phyloP scores from a whole-genome alignment of 2,888 invertebrate species.

The Eupithecia inturbata region DNA sequence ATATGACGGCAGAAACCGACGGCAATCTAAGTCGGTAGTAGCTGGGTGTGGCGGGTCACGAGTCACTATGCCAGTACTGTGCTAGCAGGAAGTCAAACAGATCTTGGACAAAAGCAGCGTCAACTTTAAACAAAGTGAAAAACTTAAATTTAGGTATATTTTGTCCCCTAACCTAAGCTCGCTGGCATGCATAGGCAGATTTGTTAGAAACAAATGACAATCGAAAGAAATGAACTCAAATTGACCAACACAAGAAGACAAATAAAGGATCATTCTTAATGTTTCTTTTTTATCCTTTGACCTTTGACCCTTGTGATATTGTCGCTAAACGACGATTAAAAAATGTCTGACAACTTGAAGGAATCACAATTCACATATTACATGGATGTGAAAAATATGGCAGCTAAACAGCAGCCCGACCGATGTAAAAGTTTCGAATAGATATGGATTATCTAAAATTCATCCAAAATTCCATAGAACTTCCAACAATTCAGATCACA shows the following conservation, averaged over 20 bases:
- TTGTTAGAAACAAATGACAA: background rate
- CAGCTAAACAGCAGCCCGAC: no score
- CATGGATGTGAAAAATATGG: no score
- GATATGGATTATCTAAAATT: no score
- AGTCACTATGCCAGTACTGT: constrained; percentile 44
- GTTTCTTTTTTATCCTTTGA: background rate
- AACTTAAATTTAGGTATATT: background rate
- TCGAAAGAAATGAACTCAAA: background rate
- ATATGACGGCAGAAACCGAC: constrained; percentile 48
- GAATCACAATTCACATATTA: no score
- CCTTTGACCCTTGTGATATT: background rate
- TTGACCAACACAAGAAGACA: background rate
- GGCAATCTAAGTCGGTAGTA: constrained; percentile 63
- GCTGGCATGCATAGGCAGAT: background rate
- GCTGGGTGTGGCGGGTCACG: constrained; percentile 70
- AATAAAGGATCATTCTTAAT: background rate
- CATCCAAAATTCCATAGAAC: background rate
- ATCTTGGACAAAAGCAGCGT: background rate
- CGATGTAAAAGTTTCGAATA: no score
- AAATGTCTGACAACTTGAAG: no score
- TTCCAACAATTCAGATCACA: background rate
- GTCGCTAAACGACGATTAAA: background rate
- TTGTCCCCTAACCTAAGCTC: no score
- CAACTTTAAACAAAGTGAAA: background rate
- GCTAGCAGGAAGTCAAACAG: constrained; percentile 16